Evolutionary conservation across 2,113 vertebrate genomes (phyloP).

Genomic region (Pteropus alecto): DNA sequence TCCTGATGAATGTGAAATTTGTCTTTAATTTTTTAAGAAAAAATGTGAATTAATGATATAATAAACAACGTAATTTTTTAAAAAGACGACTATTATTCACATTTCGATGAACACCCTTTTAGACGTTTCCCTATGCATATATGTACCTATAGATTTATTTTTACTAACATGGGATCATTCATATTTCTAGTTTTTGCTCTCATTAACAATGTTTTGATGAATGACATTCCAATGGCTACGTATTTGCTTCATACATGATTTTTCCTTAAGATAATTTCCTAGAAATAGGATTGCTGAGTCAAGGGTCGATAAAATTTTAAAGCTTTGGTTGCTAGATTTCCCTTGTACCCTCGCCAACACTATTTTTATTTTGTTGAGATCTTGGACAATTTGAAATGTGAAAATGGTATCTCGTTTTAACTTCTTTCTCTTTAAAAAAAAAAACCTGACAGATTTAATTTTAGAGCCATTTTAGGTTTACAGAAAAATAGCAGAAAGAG

Average conservation of each 20-base stretch:
- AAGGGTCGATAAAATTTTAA: background rate
- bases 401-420: background rate
- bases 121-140: background rate
- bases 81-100: background rate
- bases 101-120: background rate
- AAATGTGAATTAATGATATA: background rate
- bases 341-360: background rate
- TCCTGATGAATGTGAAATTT: background rate
- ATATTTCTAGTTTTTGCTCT: background rate
- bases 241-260: background rate
- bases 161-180: background rate
- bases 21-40: slow-evolving; percentile 23
- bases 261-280: background rate
- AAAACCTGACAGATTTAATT: background rate
- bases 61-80: background rate
- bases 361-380: background rate
- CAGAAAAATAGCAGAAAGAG: background rate
- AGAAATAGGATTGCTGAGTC: background rate
- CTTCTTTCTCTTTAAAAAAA: background rate
- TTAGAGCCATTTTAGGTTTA: background rate
- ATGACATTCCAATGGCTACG: background rate
- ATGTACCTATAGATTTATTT: background rate
- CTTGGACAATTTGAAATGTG: background rate
- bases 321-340: background rate
- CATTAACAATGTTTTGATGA: background rate